phyloP scores from a whole-genome alignment of 1,140 invertebrate species.

The Aporrectodea caliginosa region DNA sequence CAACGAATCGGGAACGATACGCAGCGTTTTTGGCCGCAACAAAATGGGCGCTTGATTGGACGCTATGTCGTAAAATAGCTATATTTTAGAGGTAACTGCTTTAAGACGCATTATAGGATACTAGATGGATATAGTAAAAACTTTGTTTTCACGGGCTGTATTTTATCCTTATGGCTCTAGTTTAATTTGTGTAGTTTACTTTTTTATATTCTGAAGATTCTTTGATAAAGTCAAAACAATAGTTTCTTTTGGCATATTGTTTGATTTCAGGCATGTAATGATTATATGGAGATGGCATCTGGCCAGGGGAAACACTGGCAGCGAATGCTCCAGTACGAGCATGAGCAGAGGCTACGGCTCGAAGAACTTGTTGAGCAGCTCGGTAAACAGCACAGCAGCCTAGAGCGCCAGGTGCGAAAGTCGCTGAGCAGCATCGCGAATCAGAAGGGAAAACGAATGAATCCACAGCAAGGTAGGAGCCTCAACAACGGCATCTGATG shows the following conservation, averaged over 20 bases:
- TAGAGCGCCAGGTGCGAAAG: conserved; percentile 65
- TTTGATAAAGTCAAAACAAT: not conserved
- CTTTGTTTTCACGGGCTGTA: too few species aligned
- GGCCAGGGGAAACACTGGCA: conserved; percentile 84
- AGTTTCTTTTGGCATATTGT: conserved; percentile 31
- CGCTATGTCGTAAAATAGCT: too few species aligned
- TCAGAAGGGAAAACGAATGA: not conserved
- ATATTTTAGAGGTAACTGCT: too few species aligned
- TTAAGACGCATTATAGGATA: too few species aligned
- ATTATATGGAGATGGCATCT: conserved; percentile 81
- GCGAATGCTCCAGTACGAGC: conserved; percentile 84
- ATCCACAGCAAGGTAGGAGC: not conserved
- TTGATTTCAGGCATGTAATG: conserved; percentile 70
- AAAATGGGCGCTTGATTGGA: too few species aligned
- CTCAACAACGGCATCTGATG: too few species aligned
- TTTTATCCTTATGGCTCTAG: too few species aligned
- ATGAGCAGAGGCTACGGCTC: conserved; percentile 85
- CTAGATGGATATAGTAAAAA: too few species aligned
- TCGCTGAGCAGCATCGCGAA: conserved; percentile 34
- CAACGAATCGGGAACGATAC: too few species aligned
- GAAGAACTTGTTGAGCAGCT: conserved; percentile 97
- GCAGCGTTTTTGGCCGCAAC: too few species aligned
- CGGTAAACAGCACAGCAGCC: conserved; percentile 87
- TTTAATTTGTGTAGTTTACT: too few species aligned
- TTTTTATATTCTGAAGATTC: not conserved